phyloP scores from a whole-genome alignment of 1,140 invertebrate genomes.

The Scaptomyza pallida region DNA sequence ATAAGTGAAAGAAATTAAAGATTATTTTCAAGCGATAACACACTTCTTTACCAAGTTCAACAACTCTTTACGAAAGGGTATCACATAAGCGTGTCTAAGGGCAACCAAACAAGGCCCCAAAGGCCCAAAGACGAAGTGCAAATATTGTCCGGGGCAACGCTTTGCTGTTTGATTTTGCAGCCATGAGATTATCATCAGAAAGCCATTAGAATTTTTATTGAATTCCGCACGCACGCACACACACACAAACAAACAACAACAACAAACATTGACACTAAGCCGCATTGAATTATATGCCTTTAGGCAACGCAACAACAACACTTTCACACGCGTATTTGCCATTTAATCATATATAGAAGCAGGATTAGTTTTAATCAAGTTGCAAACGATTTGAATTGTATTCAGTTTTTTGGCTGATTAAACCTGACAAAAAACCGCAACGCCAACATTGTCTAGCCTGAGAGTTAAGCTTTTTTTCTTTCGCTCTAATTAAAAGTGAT shows the following conservation, averaged over 20 bases:
- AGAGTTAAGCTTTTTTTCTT: slow-evolving; percentile 79
- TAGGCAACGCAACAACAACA: slow-evolving; percentile 51
- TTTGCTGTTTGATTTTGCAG: slow-evolving; percentile 78
- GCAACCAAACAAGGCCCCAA: slow-evolving; percentile 27
- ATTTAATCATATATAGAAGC: slow-evolving; percentile 80
- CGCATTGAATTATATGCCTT: slow-evolving; percentile 70
- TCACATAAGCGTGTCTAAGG: slow-evolving; percentile 21
- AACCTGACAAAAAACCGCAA: slow-evolving; percentile 25
- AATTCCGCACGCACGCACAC: slow-evolving; percentile 71
- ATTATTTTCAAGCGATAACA: too few relatives aligned
- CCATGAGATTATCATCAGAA: slow-evolving; percentile 81
- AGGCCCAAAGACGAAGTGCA: slow-evolving; percentile 53
- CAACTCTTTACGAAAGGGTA: neutral
- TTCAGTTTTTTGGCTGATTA: slow-evolving; percentile 68
- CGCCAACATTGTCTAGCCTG: neutral
- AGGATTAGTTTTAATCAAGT: slow-evolving; percentile 79
- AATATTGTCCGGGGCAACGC: slow-evolving; percentile 66
- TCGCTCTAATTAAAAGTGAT: slow-evolving; percentile 82
- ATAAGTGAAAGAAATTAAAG: neutral
- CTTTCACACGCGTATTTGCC: slow-evolving; percentile 76
- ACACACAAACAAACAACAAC: slow-evolving; percentile 28
- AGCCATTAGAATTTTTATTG: slow-evolving; percentile 83
- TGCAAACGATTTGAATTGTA: slow-evolving; percentile 74
- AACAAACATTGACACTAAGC: slow-evolving; percentile 39
- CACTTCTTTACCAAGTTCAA: too few relatives aligned